Evolutionary conservation across 2,888 invertebrate species (phyloP), one percentile per base, ranked within the genome.

Genomic region (Leucophora obtusa): DNA sequence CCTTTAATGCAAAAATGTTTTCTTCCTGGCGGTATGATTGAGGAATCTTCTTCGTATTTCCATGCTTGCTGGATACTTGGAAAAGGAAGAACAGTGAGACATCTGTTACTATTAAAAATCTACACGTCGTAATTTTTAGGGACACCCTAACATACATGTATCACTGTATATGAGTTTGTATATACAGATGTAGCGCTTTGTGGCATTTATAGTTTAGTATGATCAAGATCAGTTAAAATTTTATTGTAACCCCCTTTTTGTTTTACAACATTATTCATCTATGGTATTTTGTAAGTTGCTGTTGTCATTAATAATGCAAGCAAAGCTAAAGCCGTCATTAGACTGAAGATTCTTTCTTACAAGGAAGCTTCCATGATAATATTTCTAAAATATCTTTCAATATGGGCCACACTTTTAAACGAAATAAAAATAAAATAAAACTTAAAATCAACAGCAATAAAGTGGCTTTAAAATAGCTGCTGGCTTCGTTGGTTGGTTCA

Each of bases 361-460:
- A 73, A 81, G 77, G 77, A 81, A 77, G 77, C 73, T 66, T 60
- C 33, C 38, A 50, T 33, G 43, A 63, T 58, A 69, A 53, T 43
- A 58, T 71, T 73, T 38, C 53, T 77, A 15, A 38, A 11, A 47
- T 21, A 17, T 53, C 18, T 70, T 73, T 70, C 54, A 35, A 59
- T 51, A 60, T 59, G 59, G 35, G 69, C 33, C 66, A 66, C 11
- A 56, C 43, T 66, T 53, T 47, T 47, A 47, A 47, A 47, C 14
- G 15, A 54, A 43, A 54, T 15, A 38, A 38, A n/a, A 43, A 54
- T 15, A 51, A 28, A 28, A 28, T 28, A 28, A 28, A 28, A 28
- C 28, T 28, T 3, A 28, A 28, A 28, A 28, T 28, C 14, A 66
- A n/a, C 14, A 43, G 21, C 14, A 66, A 7, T n/a, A 43, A 38